Evolutionary conservation across 2,888 invertebrate species (phyloP).

Genomic region (Trichopoda pennipes): DNA sequence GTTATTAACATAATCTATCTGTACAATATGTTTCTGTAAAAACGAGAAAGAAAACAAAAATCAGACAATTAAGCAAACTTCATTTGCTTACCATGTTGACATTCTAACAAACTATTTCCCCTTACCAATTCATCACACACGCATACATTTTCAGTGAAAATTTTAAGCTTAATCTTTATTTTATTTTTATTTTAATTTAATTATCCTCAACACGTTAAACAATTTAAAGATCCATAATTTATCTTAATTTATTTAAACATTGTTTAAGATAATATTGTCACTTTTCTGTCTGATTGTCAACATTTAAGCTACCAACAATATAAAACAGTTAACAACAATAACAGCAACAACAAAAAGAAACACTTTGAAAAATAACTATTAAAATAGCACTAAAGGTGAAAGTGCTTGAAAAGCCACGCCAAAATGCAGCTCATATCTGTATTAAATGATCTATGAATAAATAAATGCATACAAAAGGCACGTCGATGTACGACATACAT

Average conservation of each 20-base stretch:
- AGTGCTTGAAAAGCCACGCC: constrained; percentile 67
- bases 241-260: constrained; percentile 65
- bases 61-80: constrained; percentile 30
- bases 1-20: no score
- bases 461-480: constrained; percentile 11
- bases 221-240: constrained; percentile 66
- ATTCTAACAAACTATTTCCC: constrained; percentile 45
- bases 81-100: constrained; percentile 45
- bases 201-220: constrained; percentile 64
- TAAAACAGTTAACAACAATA: constrained; percentile 5
- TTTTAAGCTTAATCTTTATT: constrained; percentile 37
- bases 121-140: constrained; percentile 53
- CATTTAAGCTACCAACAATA: constrained; percentile 54
- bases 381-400: constrained; percentile 59
- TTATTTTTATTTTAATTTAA: constrained; percentile 51
- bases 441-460: constrained; percentile 64
- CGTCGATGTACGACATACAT: not conserved
- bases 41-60: not conserved
- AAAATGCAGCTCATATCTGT: constrained; percentile 62
- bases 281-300: constrained; percentile 56
- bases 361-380: constrained; percentile 35
- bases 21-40: not conserved
- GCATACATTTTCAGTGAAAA: not conserved
- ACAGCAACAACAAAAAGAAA: constrained; percentile 1
- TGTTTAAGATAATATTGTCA: constrained; percentile 63